Percentiles rank a stretch among this genome's conserved stretches.
Conservation (phyloP, 2,797 vertebrate genomes). For the Sebastolobus altivelis region DNA sequence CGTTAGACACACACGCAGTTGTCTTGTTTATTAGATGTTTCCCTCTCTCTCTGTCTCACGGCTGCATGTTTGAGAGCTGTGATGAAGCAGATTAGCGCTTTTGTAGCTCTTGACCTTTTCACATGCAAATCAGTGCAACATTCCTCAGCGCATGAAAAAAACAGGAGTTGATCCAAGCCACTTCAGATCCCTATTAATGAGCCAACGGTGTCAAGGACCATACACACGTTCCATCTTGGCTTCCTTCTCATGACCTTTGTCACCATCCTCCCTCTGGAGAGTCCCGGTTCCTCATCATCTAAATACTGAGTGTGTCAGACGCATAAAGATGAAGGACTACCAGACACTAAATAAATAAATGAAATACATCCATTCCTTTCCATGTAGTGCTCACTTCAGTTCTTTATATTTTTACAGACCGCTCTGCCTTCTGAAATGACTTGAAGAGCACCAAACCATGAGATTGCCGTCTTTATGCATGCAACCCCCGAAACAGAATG, state of each 20-base stretch:
- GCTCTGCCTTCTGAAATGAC: background rate
- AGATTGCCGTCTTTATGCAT: background rate
- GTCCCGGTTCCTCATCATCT: background rate
- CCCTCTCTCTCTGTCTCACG: background rate
- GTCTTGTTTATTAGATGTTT: background rate
- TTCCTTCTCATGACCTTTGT: constrained; percentile 32
- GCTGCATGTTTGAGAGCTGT: constrained; percentile 9
- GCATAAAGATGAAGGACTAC: constrained; percentile 7
- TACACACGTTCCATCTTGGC: constrained; percentile 4
- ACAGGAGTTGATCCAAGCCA: constrained; percentile 26
- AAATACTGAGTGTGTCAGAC: constrained; percentile 3
- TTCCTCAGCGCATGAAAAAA: constrained; percentile 24
- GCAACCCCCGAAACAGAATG: background rate
- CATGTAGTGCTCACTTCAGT: background rate
- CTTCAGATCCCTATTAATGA: constrained; percentile 49
- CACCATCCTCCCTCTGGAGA: background rate
- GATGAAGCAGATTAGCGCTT: constrained; percentile 2
- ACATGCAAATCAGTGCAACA: constrained; percentile 45
- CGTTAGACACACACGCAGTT: background rate
- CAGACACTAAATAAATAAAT: constrained; percentile 4
- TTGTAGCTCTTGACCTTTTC: constrained; percentile 61
- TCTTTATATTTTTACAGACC: background rate
- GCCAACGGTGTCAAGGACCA: constrained; percentile 9
- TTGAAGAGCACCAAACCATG: constrained; percentile 3
- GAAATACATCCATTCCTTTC: background rate